Base-by-base conservation (phyloP, 2,888 invertebrate species). In the Carabus problematicus region DNA sequence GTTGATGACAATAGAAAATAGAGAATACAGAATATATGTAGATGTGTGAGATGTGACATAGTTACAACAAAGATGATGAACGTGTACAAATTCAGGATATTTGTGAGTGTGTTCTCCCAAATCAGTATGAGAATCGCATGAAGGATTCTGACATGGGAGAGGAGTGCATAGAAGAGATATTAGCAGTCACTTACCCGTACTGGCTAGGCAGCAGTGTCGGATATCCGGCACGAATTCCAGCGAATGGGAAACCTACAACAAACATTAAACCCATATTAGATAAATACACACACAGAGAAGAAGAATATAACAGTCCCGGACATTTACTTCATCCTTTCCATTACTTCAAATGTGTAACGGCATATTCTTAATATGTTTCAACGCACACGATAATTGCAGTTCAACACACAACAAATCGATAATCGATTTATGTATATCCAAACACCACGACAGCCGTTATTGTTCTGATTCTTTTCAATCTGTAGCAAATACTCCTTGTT, bases 171-270 rank as follows among this genome's bases (percentile, higher is more conserved):
- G 56, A 39, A 56, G 16, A 40, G 14, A 29, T 52, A 12, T 56
- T 45, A 56, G 45, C 49, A 72, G 72, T 72, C 73, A 91, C 93
- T 93, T 85, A 94, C 94, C 93, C 93, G 80, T 93, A 94, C 80
- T 91, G 93, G 74, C 92, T 87, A 71, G 90, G 93, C 77, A 94
- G 84, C 72, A 93, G 88, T 59, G 90, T 85, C 66, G 90, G 93
- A 80, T 93, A 93, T 73, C 92, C 92, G 72, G 92, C 86, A 74
- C 93, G 87, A 72, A 93, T 89, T 72, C 92, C 91, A 73, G 91
- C 89, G 79, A 90, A 89, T 77, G 89, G 88, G 81, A 89, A 90
- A 78, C 89, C 90, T 89, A 84, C 67, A 84, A 84, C 11, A 72
- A 72, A 71, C 66, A 70, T 49, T 70, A 43, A 43, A 45, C 18